phyloP scores from a whole-genome alignment of 2,888 invertebrate genomes.

The Margaritifera margaritifera region DNA sequence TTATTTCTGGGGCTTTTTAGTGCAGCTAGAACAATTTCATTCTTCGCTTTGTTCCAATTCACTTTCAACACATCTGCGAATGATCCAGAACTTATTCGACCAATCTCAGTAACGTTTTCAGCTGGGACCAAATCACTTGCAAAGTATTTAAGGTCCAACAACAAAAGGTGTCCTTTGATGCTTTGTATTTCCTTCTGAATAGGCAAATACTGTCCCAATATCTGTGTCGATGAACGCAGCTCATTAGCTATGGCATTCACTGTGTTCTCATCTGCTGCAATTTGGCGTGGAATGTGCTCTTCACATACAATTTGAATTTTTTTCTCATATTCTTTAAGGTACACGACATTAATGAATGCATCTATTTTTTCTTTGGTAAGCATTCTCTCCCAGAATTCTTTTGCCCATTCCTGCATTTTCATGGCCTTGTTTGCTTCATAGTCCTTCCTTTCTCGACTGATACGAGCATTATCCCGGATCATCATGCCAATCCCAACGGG shows the following conservation, averaged over 20 bases:
- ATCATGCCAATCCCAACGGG: constrained; percentile 41
- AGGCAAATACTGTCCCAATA: constrained; percentile 34
- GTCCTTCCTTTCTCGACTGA: constrained; percentile 16
- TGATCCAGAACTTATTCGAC: constrained; percentile 29
- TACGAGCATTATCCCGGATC: constrained; percentile 30
- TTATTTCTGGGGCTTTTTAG: constrained; percentile 32
- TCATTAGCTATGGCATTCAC: constrained; percentile 37
- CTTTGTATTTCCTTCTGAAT: constrained; percentile 25
- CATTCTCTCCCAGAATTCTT: constrained; percentile 14
- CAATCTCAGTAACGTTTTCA: constrained; percentile 9
- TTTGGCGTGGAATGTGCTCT: constrained; percentile 39
- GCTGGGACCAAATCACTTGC: constrained; percentile 19
- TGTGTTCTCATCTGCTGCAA: constrained; percentile 35
- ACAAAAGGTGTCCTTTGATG: constrained; percentile 29
- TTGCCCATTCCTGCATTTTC: constrained; percentile 38
- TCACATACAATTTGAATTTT: constrained; percentile 38
- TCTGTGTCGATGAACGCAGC: constrained; percentile 31
- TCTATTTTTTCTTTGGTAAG: constrained; percentile 26
- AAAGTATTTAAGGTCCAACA: constrained; percentile 31
- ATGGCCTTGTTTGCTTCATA: constrained; percentile 31
- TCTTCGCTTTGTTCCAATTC: constrained; percentile 6
- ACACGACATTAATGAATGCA: constrained; percentile 22
- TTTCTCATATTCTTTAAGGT: constrained; percentile 22
- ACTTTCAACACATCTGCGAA: constrained; percentile 36
- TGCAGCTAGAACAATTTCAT: constrained; percentile 23